Percentiles rank a stretch among this genome's conserved stretches.
Conservation (phyloP, 2,797 vertebrate genomes). For the Enteromius argenteus region DNA sequence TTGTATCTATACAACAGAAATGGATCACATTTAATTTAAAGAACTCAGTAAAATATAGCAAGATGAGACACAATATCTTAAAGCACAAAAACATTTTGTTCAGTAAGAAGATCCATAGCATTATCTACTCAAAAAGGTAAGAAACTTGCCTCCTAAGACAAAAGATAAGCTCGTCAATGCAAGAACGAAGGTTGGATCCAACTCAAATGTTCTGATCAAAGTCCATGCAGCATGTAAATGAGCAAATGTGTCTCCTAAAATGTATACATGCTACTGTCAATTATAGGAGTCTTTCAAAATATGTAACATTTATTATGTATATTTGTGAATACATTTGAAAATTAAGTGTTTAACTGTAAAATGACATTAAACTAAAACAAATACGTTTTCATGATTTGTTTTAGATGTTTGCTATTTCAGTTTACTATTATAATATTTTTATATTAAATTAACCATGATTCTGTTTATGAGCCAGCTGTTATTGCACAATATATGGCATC, state of each 20-base stretch:
- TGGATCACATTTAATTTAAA: background rate
- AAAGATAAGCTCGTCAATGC: conserved; percentile 49
- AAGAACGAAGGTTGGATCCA: conserved; percentile 84
- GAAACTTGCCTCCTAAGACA: conserved; percentile 24
- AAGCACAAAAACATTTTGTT: background rate
- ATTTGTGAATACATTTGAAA: background rate
- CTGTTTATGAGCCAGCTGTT: background rate
- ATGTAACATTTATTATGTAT: background rate
- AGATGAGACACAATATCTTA: background rate
- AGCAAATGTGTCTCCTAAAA: conserved; percentile 13
- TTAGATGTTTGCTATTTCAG: background rate
- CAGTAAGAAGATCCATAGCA: conserved; percentile 2
- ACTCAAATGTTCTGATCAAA: conserved; percentile 77
- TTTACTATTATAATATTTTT: background rate
- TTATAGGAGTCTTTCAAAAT: background rate
- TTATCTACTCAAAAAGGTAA: conserved; percentile 3
- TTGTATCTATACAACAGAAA: background rate
- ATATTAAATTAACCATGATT: background rate
- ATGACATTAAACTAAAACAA: background rate
- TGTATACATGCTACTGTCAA: background rate
- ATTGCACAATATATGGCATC: background rate
- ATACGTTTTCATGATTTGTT: background rate
- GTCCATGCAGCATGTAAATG: conserved; percentile 68
- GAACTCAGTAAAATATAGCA: background rate
- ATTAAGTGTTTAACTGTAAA: background rate